Evolutionary conservation across 1,140 invertebrate genomes (phyloP).

Genomic region (Drosophila lowei): DNA sequence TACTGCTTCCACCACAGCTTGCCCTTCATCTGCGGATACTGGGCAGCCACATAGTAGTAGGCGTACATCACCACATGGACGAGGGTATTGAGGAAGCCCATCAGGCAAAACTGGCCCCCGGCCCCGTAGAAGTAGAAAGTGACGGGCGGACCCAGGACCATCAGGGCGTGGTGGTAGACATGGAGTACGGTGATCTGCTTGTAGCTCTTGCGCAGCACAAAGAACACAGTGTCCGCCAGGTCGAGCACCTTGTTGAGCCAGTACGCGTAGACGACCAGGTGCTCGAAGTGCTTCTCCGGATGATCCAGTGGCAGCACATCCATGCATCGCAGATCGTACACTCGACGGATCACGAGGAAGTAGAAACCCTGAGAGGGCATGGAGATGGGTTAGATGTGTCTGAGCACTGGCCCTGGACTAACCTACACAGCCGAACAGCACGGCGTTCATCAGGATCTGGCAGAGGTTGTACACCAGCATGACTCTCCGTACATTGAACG

Average conservation of each 20-base stretch:
- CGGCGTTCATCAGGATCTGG: conserved; percentile 83
- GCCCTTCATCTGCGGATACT: conserved; percentile 86
- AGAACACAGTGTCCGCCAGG: conserved; percentile 90
- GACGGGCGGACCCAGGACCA: conserved; percentile 1
- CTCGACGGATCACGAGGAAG: neutral
- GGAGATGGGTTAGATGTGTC: too few relatives aligned
- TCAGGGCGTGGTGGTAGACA: conserved; percentile 91
- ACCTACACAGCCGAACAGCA: conserved; percentile 19
- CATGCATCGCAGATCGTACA: conserved; percentile 23
- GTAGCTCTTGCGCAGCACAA: conserved; percentile 92
- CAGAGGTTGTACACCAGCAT: conserved; percentile 91
- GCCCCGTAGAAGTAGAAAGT: conserved; percentile 33
- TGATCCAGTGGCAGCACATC: conserved; percentile 1
- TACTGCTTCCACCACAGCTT: conserved; percentile 93
- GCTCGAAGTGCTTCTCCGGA: conserved; percentile 17
- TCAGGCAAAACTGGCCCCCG: conserved; percentile 88
- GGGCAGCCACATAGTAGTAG: conserved; percentile 89
- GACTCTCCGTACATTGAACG: conserved; percentile 88
- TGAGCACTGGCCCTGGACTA: too few relatives aligned
- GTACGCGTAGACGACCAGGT: conserved; percentile 11
- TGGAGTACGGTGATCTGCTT: conserved; percentile 93
- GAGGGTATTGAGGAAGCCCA: conserved; percentile 89
- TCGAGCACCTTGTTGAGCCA: conserved; percentile 83
- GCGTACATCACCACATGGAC: conserved; percentile 92
- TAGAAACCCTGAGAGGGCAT: neutral